These are phyloP conservation scores for Sebastes trivittatus DNA, from an alignment of 2,797 vertebrate genomes.

Conservation along the genomic window DNA sequence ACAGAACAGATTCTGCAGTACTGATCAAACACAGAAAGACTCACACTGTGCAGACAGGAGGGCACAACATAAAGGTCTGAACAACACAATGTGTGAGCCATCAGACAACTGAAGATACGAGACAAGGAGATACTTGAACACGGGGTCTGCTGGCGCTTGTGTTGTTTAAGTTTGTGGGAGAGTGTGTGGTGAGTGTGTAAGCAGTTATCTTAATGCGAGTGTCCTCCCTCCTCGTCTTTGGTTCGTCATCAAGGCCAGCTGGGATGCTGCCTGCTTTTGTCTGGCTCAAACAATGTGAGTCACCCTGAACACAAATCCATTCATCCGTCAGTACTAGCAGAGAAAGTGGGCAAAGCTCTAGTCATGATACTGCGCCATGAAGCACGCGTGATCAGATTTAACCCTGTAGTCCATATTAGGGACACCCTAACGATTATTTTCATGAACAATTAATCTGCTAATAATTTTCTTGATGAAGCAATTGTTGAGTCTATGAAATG, in stretches of 20 bases:
- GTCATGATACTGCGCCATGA: slow-evolving; percentile 13
- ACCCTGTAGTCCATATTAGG: neutral
- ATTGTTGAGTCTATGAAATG: neutral
- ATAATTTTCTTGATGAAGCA: neutral
- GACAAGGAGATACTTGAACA: slow-evolving; percentile 13
- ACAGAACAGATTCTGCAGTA: slow-evolving; percentile 38
- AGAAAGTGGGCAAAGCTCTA: slow-evolving; percentile 14
- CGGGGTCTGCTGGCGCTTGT: neutral
- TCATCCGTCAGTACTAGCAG: slow-evolving; percentile 34
- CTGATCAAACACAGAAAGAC: slow-evolving; percentile 45
- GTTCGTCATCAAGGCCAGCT: slow-evolving; percentile 63
- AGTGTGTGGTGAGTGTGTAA: slow-evolving; percentile 3
- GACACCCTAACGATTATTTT: neutral
- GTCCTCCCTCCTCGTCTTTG: slow-evolving; percentile 45
- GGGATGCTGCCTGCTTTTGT: slow-evolving; percentile 66
- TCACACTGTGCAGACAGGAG: slow-evolving; percentile 17
- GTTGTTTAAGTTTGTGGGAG: slow-evolving; percentile 26
- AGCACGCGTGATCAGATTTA: neutral
- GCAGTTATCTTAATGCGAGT: slow-evolving; percentile 21
- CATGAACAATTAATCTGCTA: neutral
- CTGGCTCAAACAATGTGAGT: slow-evolving; percentile 64
- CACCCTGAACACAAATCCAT: slow-evolving; percentile 34
- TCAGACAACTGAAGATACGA: slow-evolving; percentile 22
- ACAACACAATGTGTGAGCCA: slow-evolving; percentile 26
- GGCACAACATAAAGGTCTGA: neutral